These are phyloP conservation scores for Typhlichthys eigenmanni DNA, from an alignment of 2,797 vertebrate genomes.

Conservation along the genomic window DNA sequence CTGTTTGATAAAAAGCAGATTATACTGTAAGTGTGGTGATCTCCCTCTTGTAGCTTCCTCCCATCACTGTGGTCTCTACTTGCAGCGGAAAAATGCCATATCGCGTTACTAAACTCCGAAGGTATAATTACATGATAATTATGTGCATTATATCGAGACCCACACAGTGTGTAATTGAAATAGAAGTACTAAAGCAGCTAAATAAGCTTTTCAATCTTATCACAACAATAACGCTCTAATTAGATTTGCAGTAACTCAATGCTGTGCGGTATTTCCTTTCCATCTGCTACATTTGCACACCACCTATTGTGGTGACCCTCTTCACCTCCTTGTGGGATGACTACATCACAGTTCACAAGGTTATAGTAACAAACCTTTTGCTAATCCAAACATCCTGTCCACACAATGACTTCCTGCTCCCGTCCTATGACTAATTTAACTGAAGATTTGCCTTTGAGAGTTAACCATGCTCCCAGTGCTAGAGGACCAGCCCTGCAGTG, in stretches of 20 bases:
- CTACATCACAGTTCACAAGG: conserved; percentile 39
- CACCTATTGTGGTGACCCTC: conserved; percentile 25
- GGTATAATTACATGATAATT: conserved; percentile 68
- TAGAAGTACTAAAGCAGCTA: conserved; percentile 49
- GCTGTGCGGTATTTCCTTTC: conserved; percentile 45
- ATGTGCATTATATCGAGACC: conserved; percentile 59
- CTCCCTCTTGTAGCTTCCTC: conserved; percentile 21
- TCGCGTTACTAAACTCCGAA: conserved; percentile 61
- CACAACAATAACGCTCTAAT: conserved; percentile 66
- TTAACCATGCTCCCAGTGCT: conserved; percentile 49
- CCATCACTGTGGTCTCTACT: conserved; percentile 39
- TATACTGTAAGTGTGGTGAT: conserved; percentile 35
- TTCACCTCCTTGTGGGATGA: conserved; percentile 27
- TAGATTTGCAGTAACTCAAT: conserved; percentile 54
- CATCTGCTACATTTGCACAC: conserved; percentile 37
- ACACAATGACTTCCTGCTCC: conserved; percentile 61
- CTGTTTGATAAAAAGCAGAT: conserved; percentile 13
- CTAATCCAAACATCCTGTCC: conserved; percentile 61
- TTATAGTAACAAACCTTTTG: conserved; percentile 56
- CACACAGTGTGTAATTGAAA: conserved; percentile 56
- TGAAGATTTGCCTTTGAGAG: conserved; percentile 51
- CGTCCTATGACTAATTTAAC: conserved; percentile 56
- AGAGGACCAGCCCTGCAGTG: conserved; percentile 3
- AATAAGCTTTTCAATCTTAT: conserved; percentile 58
- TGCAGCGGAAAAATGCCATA: conserved; percentile 53